phyloP scores from a whole-genome alignment of 1,140 invertebrate species.

The Panagrolaimus sp. region DNA sequence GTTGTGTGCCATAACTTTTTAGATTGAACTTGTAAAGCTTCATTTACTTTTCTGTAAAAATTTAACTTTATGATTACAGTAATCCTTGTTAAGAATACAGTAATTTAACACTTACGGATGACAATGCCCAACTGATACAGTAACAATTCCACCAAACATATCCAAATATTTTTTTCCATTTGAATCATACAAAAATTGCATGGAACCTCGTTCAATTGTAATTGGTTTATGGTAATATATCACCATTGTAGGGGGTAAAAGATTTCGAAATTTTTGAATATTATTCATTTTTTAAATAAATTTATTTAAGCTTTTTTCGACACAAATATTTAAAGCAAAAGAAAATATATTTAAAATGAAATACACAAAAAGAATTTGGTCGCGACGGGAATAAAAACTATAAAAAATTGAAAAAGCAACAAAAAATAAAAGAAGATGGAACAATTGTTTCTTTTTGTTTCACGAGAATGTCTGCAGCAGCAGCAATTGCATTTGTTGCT shows the following conservation, averaged over 20 bases:
- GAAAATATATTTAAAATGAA: neutral
- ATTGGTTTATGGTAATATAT: conserved; percentile 78
- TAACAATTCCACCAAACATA: conserved; percentile 84
- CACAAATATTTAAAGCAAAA: neutral
- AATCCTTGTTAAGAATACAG: conserved; percentile 64
- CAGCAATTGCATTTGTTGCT: no score
- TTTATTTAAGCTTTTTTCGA: neutral
- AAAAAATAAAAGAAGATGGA: neutral
- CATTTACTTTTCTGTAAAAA: conserved; percentile 65
- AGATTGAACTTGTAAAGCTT: conserved; percentile 73
- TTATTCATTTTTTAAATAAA: conserved; percentile 28
- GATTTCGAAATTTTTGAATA: conserved; percentile 31
- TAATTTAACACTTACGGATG: conserved; percentile 75
- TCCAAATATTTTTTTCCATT: conserved; percentile 81
- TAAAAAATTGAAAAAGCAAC: neutral
- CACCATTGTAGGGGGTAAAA: conserved; percentile 66
- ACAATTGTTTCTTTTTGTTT: no score
- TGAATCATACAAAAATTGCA: conserved; percentile 86
- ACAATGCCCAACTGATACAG: conserved; percentile 92
- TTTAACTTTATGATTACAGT: neutral
- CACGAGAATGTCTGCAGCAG: no score
- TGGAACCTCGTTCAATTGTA: conserved; percentile 75
- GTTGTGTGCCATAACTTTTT: conserved; percentile 82
- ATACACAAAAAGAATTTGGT: neutral
- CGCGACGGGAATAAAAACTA: neutral